Conservation (phyloP, 2,888 invertebrate genomes). For the Lasioglossum zephyrum region DNA sequence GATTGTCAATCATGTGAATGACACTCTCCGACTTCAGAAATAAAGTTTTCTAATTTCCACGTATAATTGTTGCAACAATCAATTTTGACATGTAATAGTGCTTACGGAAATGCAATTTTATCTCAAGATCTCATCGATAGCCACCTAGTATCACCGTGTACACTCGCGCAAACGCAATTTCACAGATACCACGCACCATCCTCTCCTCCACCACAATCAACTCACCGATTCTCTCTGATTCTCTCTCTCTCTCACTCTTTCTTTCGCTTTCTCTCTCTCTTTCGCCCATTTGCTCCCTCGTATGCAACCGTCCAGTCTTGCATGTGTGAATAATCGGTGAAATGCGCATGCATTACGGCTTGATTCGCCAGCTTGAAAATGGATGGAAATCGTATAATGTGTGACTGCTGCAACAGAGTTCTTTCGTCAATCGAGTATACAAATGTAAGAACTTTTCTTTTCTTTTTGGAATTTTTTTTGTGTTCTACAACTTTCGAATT, state of each 20-base stretch:
- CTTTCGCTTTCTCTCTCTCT: neutral
- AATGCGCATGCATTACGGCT: slow-evolving; percentile 74
- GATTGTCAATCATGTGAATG: too few species aligned
- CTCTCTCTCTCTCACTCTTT: slow-evolving; percentile 18
- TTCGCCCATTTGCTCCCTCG: slow-evolving; percentile 19
- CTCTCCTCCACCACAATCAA: slow-evolving; percentile 22
- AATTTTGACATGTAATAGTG: neutral
- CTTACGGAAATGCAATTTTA: neutral
- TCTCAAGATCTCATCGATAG: too few species aligned
- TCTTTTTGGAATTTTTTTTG: neutral
- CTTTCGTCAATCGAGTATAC: neutral
- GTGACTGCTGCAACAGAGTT: slow-evolving; percentile 23
- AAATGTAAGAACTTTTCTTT: neutral
- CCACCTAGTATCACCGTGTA: neutral
- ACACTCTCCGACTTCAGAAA: neutral
- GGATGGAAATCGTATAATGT: slow-evolving; percentile 48
- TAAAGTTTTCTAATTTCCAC: neutral
- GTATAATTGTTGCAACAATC: neutral
- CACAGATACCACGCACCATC: slow-evolving; percentile 41
- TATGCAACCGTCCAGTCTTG: slow-evolving; percentile 42
- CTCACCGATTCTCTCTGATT: neutral
- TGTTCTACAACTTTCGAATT: neutral
- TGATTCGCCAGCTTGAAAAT: slow-evolving; percentile 63
- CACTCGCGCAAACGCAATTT: slow-evolving; percentile 5
- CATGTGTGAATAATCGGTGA: slow-evolving; percentile 72